Evolutionary conservation across 2,113 vertebrate species (phyloP).

Genomic region (Desmodus rotundus): DNA sequence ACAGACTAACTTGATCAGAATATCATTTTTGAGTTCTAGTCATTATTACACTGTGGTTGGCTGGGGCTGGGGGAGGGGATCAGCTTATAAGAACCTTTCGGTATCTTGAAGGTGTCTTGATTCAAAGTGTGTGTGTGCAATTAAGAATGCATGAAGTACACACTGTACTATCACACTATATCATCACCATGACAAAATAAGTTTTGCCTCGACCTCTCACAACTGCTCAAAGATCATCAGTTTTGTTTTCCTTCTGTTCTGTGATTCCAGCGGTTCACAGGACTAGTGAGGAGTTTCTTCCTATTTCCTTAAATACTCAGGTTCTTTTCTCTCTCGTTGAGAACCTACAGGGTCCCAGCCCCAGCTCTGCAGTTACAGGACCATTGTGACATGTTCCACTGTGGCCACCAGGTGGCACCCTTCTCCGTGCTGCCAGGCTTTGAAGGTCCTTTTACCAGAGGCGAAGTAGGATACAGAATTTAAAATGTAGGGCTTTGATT

Average conservation of each 20-base stretch:
- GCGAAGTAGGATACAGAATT: not conserved
- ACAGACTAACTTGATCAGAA: not conserved
- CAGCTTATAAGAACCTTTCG: not conserved
- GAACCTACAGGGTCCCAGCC: not conserved
- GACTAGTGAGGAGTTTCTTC: not conserved
- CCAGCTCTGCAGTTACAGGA: accelerated
- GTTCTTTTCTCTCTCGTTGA: accelerated
- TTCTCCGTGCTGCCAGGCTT: not conserved
- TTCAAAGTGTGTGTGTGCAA: not conserved
- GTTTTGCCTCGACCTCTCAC: not conserved
- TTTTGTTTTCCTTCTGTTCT: not conserved
- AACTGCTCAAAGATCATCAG: not conserved
- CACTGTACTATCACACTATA: not conserved
- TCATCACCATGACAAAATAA: not conserved
- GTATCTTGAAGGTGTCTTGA: not conserved
- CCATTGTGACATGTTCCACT: not conserved
- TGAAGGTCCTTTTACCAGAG: not conserved
- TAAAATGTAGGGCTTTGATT: not conserved
- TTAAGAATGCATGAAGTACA: not conserved
- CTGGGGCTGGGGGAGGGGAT: no score
- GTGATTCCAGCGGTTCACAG: not conserved
- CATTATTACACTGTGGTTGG: not conserved
- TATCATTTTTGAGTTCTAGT: not conserved
- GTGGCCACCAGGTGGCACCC: constrained; percentile 34
- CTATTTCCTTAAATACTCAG: not conserved